A percentile compares a stretch with the other conserved stretches of the same genome.
Conservation (phyloP, 2,113 vertebrate species). For the Climacteris rufus region DNA sequence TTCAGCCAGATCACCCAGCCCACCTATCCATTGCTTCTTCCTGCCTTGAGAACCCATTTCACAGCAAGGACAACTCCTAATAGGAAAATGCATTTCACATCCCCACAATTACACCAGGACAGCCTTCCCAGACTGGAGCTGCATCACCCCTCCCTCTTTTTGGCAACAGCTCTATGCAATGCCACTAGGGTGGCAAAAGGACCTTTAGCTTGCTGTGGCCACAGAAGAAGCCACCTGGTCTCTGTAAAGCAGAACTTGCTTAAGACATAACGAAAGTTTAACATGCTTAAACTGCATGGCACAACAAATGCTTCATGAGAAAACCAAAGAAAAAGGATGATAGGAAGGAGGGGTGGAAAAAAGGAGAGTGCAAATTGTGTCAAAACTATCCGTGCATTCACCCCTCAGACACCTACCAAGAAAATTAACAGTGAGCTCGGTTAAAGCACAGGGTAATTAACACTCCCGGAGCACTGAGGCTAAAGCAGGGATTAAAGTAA, state of each 20-base stretch:
- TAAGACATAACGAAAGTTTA: not conserved
- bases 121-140: not conserved
- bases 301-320: not conserved
- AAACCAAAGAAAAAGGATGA: not conserved
- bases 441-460: slow-evolving; percentile 16
- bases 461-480: not conserved
- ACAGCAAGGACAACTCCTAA: not conserved
- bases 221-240: not conserved
- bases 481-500: slow-evolving; percentile 32
- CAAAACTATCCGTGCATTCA: not conserved
- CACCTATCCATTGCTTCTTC: not conserved
- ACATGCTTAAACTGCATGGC: not conserved
- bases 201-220: not conserved
- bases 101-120: not conserved
- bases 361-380: not conserved
- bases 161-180: not conserved
- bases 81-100: not conserved
- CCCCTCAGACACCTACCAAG: not conserved
- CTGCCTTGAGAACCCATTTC: not conserved
- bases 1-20: not conserved
- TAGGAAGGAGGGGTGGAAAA: not conserved
- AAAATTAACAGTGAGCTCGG: not conserved
- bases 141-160: not conserved
- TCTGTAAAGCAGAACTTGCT: not conserved
- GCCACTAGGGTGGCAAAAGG: fast-evolving